A percentile compares a stretch with the other conserved stretches of the same genome.
These are phyloP conservation scores for Neodiprion lecontei DNA, from an alignment of 1,140 invertebrate genomes.

Conservation along the genomic window DNA sequence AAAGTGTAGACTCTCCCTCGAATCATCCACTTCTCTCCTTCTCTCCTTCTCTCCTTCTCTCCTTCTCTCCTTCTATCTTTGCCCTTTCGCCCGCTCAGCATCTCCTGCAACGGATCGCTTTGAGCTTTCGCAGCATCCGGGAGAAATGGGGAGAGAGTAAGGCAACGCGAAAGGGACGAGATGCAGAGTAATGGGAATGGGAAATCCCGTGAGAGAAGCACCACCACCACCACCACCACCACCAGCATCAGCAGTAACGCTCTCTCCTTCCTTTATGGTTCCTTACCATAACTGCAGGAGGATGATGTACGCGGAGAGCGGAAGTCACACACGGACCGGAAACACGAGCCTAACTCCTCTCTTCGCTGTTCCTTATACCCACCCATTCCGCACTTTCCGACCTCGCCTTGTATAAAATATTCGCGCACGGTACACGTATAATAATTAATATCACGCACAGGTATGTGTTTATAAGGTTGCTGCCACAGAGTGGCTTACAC, in stretches of 20 bases:
- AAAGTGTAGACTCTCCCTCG: too few relatives aligned
- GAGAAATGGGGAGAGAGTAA: not conserved
- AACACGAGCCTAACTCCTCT: not conserved
- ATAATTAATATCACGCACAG: too few relatives aligned
- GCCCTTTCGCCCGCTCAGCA: conserved; percentile 9
- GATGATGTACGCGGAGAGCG: not conserved
- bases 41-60: conserved; percentile 19
- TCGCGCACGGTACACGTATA: too few relatives aligned
- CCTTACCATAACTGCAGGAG: not conserved
- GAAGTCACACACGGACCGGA: not conserved
- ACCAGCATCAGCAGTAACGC: not conserved
- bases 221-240: too few relatives aligned
- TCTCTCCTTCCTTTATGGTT: not conserved
- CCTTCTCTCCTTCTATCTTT: conserved; percentile 18
- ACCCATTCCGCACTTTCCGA: too few relatives aligned
- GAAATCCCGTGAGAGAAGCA: not conserved
- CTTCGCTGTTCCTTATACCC: not conserved
- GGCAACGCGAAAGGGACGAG: not conserved
- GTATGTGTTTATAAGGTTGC: too few relatives aligned
- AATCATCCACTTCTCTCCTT: conserved; percentile 12
- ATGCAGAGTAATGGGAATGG: not conserved
- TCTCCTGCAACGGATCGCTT: too few relatives aligned
- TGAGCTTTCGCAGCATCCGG: not conserved
- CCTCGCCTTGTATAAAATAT: too few relatives aligned
- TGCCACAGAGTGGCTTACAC: too few relatives aligned